Base-by-base conservation (phyloP, 2,113 vertebrate genomes). In the Ahaetulla prasina region DNA sequence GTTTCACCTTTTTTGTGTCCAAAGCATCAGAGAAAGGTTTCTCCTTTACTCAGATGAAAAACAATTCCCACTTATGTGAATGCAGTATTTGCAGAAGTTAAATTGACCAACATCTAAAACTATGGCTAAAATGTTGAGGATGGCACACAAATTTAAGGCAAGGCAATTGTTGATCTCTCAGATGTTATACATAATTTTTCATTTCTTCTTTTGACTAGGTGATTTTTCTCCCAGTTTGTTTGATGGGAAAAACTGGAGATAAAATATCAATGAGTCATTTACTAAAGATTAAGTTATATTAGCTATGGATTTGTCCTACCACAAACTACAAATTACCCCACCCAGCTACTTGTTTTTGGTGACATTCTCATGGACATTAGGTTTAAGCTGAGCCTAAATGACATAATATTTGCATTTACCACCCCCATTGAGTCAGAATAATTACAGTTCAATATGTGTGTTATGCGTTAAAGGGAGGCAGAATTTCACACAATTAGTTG, bases 61-160 rank as follows among this genome's bases (percentile, higher is more conserved):
- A 47, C 14, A 74, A 92, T 49, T 88, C 60, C 57, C 43, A 16
- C 49, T 43, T 88, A 88, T 35, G 47, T 53, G 35, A 74, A 92
- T n/a, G 60, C 4, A 68, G 30, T 45, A 92, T 92, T 92, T 74
- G 68, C 49, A 45, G 4, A 74, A 63, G 47, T 53, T 53, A 74
- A 92, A 87, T 92, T 74, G 57, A 49, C 60, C 43, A 92, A 35
- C 68, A 52, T 53, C 35, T 53, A 53, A 63, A 88, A 74, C 57
- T 74, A 35, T 88, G 57, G 35, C 23, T 88, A 88, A 88, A 91
- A 74, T 45, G 22, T 52, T 43, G n/a, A 39, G 35, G 47, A 52
- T 49, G 49, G 53, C 43, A 92, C 5, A 11, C 74, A 86, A 3
- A 12, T 90, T 20, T 0, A 0, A 74, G 5, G 35, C 23, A 74